Base-by-base conservation (phyloP, 2,888 invertebrate species). In the Pollenia labialis region DNA sequence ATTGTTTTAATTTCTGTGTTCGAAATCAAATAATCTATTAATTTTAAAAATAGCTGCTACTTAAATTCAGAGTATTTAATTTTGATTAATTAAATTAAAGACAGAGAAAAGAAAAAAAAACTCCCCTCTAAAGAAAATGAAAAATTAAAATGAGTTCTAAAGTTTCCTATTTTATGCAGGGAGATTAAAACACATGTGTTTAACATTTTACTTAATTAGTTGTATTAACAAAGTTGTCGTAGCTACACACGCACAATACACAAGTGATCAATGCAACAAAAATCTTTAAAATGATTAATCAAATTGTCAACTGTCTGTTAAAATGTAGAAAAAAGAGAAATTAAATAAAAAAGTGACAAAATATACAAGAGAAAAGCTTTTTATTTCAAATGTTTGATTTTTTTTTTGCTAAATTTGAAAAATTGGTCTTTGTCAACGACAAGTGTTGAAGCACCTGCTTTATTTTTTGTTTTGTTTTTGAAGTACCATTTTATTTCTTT, bases 201-300 rank as follows among this genome's bases (percentile, higher is more conserved):
- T 68, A 74, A 77, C 76, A 81, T 60, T 77, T 87, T 56, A 81
- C 81, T 87, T 81, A 87, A 87, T 87, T 87, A 87, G 72, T 77
- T 32, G 40, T 46, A 40, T 74, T 74, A 60, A 48, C 11, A 18
- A 62, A 16, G 50, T 32, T 50, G 9, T 50, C 32, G 48, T 50
- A 2, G 32, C 32, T 32, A 32, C 6, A 32, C 32, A 32, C 23
- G 32, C 4, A 9, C 14, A 44, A 9, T 10, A 44, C 16, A 23
- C 7, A 32, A 14, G 40, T 50, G 18, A 10, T 10, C 7, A 9
- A 46, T 6, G 14, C 9, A 68, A 69, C n/a, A 56, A 52, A 52
- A 85, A 66, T 44, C 56, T 75, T 82, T 83, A 42, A 81, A 84
- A 84, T 84, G 81, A 84, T 87, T 87, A 87, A 87, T 87, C 77